A percentile compares a stretch with the other conserved stretches of the same genome.
phyloP scores from a whole-genome alignment of 2,888 invertebrate species.

The Andricus quercusramuli region DNA sequence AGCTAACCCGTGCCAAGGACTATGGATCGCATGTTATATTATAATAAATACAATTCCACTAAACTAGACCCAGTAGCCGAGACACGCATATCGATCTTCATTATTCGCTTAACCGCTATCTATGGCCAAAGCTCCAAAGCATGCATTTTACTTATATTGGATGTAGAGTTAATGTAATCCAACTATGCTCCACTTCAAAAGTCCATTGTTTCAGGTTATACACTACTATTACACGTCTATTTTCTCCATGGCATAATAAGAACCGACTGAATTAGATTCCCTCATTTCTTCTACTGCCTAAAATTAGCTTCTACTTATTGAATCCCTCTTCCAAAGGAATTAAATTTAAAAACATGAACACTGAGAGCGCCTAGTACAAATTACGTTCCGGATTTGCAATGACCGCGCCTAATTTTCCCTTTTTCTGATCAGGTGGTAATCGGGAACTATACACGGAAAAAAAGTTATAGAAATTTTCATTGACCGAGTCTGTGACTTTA shows the following conservation, averaged over 20 bases:
- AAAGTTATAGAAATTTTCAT: too few species aligned
- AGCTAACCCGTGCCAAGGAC: conserved; percentile 27
- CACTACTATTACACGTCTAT: not conserved
- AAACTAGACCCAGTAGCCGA: conserved; percentile 37
- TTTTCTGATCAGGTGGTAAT: too few species aligned
- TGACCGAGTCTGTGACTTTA: too few species aligned
- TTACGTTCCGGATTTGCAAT: too few species aligned
- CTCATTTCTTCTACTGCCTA: not conserved
- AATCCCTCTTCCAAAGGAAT: not conserved
- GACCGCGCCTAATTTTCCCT: too few species aligned
- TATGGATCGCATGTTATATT: conserved; percentile 35
- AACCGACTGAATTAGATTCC: not conserved
- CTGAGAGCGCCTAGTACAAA: too few species aligned
- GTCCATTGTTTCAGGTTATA: not conserved
- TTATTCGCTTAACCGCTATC: conserved; percentile 18
- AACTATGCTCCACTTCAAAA: conserved; percentile 31
- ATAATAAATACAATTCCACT: conserved; percentile 23
- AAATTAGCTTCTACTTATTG: not conserved
- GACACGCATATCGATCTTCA: conserved; percentile 36
- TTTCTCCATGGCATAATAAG: not conserved
- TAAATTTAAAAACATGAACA: too few species aligned
- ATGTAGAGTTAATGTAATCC: conserved; percentile 29
- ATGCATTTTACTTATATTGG: conserved; percentile 11
- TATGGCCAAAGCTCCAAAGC: conserved; percentile 25
- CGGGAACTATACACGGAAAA: too few species aligned